A percentile compares a stretch with the other conserved stretches of the same genome.
These are phyloP conservation scores for Nixonia krombeini DNA, from an alignment of 1,140 invertebrate species.

Conservation along the genomic window DNA sequence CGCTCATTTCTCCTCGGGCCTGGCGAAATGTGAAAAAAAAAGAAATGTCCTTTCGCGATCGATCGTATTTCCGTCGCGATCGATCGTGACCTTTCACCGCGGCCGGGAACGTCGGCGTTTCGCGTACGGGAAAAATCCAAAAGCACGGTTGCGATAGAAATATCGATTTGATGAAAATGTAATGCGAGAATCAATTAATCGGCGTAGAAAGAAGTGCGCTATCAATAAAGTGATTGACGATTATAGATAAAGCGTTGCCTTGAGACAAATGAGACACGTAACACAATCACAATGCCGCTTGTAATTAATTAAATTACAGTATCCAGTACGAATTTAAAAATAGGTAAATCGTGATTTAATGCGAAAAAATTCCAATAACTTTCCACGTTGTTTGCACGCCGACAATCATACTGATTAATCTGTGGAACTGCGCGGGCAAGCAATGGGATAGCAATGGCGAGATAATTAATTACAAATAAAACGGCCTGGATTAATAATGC, in stretches of 20 bases:
- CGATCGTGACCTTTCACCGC: too few relatives aligned
- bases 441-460: conserved; percentile 42
- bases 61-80: too few relatives aligned
- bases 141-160: too few relatives aligned
- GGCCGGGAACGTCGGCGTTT: too few relatives aligned
- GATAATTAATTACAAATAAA: conserved; percentile 51
- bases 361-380: conserved; percentile 47
- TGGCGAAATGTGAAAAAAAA: too few relatives aligned
- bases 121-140: too few relatives aligned
- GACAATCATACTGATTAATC: conserved; percentile 50
- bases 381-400: conserved; percentile 47
- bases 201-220: conserved; percentile 8
- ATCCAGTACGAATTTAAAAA: conserved; percentile 50
- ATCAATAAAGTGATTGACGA: conserved; percentile 30
- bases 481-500: conserved; percentile 40
- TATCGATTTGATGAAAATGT: conserved; percentile 12
- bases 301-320: conserved; percentile 52
- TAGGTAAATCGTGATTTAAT: conserved; percentile 52
- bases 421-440: conserved; percentile 42
- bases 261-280: conserved; percentile 52
- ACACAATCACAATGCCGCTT: conserved; percentile 45
- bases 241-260: conserved; percentile 41
- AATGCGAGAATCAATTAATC: not conserved
- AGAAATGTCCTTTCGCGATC: too few relatives aligned
- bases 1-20: too few relatives aligned